Evolutionary conservation across 2,113 vertebrate genomes (phyloP).

Genomic region (Elephas maximus): DNA sequence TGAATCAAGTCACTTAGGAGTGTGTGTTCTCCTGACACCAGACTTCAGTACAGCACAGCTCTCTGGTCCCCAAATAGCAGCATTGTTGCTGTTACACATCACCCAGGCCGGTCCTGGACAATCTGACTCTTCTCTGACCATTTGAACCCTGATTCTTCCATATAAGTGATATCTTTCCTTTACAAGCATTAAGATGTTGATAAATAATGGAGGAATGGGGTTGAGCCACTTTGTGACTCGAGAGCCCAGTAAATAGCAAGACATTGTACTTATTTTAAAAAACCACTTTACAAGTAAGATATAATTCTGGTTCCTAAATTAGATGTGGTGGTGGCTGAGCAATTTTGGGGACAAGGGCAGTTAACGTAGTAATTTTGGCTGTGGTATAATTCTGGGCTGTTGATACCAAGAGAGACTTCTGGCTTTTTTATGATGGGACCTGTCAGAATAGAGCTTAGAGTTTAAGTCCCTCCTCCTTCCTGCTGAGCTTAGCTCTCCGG

Average conservation of each 20-base stretch:
- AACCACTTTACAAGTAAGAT: slow-evolving; percentile 31
- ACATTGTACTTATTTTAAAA: slow-evolving; percentile 12
- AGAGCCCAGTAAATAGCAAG: slow-evolving; percentile 41
- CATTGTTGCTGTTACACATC: not conserved
- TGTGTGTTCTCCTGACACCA: not conserved
- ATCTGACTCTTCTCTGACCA: not conserved
- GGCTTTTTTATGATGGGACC: not conserved
- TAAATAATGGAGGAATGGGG: not conserved
- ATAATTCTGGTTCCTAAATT: slow-evolving; percentile 72
- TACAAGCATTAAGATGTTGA: not conserved
- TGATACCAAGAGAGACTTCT: not conserved
- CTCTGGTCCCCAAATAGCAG: not conserved
- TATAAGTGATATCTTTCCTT: not conserved
- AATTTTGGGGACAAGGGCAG: slow-evolving; percentile 42
- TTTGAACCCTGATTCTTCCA: not conserved
- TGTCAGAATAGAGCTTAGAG: not conserved
- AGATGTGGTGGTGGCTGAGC: slow-evolving; percentile 51
- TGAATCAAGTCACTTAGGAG: not conserved
- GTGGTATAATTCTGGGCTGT: not conserved
- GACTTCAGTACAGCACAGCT: not conserved
- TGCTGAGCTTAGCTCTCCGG: not conserved
- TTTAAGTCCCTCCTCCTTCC: not conserved
- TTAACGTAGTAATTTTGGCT: slow-evolving; percentile 62
- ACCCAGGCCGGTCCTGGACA: not conserved
- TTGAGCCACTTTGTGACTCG: not conserved